Evolutionary conservation across 1,140 invertebrate species (phyloP), one percentile per base, ranked within the genome.

Genomic region (Aphidius gifuensis): DNA sequence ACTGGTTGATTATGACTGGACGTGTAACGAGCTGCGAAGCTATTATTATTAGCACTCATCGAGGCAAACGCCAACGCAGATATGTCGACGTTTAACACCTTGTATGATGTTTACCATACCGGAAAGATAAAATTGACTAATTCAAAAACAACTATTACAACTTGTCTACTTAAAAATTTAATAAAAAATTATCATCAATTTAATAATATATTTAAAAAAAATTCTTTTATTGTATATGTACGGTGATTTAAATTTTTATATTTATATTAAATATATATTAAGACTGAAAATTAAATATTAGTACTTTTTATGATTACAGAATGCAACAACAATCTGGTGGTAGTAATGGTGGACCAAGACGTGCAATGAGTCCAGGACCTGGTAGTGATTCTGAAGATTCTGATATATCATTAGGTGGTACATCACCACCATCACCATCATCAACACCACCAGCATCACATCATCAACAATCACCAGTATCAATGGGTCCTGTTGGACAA

Each of bases 241-340:
- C 16, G 16, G 0, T 16, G 16, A 16, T 16, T 16, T 16, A 16
- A 16, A 16, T 16, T 16, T 16, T 16, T 16, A 16, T 16, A n/a
- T n/a, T n/a, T n/a, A 16, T 16, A 16, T 16, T 16, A 16, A 16
- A 16, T 16, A 16, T 16, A 16, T 16, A 16, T 16, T 16, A 16
- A 16, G 1, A 16, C 16, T 16, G 16, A 16, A 16, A 16, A 47
- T n/a, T 23, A 11, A 9, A 53, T n/a, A 39, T 60, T 61, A 32
- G 39, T 51, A 60, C 49, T 32, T 44, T 32, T 32, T 32, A 32
- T 32, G 4, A 32, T 32, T 42, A 40, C 72, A 81, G 80, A 69
- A 77, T 80, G 76, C 78, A 81, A 55, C 79, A 81, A 59, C 78
- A 80, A 62, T 79, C 78, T 5, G 76, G 80, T 6, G 72, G 72